Base-by-base conservation (phyloP, 1,140 invertebrate genomes). In the Luehdorfia chinensis region DNA sequence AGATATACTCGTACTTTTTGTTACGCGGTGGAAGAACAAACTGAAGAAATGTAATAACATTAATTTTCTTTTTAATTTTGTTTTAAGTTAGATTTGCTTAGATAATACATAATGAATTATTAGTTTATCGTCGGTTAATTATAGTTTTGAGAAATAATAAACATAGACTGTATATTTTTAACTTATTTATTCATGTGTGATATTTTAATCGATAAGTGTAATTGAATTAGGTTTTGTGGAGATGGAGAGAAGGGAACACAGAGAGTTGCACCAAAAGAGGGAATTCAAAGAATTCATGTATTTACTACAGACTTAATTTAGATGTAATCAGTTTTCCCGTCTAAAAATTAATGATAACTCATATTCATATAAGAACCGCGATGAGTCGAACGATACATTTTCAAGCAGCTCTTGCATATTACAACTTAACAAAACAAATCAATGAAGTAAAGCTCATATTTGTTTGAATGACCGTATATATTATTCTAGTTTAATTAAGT, bases 141-240 rank as follows among this genome's bases (percentile, higher is more conserved):
- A n/a, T n/a, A n/a, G n/a, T n/a, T n/a, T n/a, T n/a, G n/a, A n/a
- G n/a, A n/a, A n/a, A n/a, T n/a, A n/a, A n/a, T n/a, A 27, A 31
- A 15, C 2, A 30, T 18, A 43, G 14, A 30, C 15, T 43, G 34
- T 37, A 43, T 43, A 43, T 43, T 43, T 43, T 43, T 43, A 43
- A 43, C 5, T 43, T 43, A 43, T 43, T 43, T 43, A 43, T 43
- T 28, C 23, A 43, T 43, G 39, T 43, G 39, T 43, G 39, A 43
- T 43, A 43, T 11, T 43, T 16, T 43, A 18, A 30, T 27, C 0
- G 9, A 19, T 43, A 43, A 43, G 27, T 43, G 25, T 43, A 13
- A 12, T 31, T 14, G 30, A 2, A 2, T 21, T 21, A 21, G 6
- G 2, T 6, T 31, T 30, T 11, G 9, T 11, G 12, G 12, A 31